Conservation (phyloP, 1,140 invertebrate species). For the Dolichoris vasculosae region DNA sequence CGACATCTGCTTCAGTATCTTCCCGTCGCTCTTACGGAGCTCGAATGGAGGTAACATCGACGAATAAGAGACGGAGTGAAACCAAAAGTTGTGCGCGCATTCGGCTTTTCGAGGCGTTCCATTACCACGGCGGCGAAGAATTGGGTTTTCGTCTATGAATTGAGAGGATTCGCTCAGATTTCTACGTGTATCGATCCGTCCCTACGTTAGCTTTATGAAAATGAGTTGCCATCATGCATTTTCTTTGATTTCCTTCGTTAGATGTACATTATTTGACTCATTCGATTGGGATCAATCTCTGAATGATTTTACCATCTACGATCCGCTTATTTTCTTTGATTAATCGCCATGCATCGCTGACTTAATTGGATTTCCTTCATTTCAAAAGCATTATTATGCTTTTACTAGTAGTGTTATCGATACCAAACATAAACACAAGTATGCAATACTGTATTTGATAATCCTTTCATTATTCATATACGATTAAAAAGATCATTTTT, state of each 20-base stretch:
- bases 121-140: neutral
- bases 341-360: too few species aligned
- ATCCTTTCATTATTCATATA: neutral
- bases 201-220: too few species aligned
- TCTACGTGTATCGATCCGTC: neutral
- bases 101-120: constrained; percentile 19
- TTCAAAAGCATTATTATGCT: neutral
- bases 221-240: too few species aligned
- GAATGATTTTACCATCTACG: too few species aligned
- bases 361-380: neutral
- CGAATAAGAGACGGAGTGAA: constrained; percentile 48
- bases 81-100: constrained; percentile 40
- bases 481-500: neutral
- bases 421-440: neutral
- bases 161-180: neutral
- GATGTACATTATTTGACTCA: too few species aligned
- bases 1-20: neutral
- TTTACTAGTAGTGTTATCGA: neutral
- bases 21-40: neutral
- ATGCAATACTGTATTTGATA: neutral
- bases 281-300: neutral
- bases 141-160: neutral
- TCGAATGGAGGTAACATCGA: constrained; percentile 23
- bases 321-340: neutral
- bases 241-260: neutral